A percentile compares a stretch with the other conserved stretches of the same genome.
These are phyloP conservation scores for Phyllotreta striolata DNA, from an alignment of 2,888 invertebrate species.

Conservation along the genomic window DNA sequence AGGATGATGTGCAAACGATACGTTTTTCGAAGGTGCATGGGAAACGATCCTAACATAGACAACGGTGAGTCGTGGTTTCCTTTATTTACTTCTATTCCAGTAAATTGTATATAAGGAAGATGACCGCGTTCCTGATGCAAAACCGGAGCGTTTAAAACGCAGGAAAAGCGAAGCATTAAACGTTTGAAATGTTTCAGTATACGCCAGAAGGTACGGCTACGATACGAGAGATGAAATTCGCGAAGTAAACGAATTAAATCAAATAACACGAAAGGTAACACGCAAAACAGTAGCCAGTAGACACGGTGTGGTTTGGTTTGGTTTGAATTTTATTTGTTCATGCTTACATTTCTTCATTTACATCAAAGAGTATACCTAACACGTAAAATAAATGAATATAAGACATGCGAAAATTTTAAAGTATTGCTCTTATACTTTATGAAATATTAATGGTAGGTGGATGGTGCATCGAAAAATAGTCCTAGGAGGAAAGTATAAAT, in stretches of 20 bases:
- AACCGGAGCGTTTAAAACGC: neutral
- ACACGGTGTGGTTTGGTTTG: conserved; percentile 2
- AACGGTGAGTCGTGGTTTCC: conserved; percentile 47
- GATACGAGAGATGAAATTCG: conserved; percentile 40
- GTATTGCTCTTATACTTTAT: no score
- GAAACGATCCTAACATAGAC: conserved; percentile 60
- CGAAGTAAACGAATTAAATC: conserved; percentile 38
- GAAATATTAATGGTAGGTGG: no score
- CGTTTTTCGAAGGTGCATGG: conserved; percentile 61
- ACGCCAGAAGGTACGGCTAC: conserved; percentile 48
- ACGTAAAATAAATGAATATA: no score
- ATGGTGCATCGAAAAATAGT: no score
- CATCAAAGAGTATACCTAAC: no score
- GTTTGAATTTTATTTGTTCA: no score
- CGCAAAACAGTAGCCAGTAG: neutral
- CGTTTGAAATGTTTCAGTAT: conserved; percentile 45
- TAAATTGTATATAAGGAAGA: neutral
- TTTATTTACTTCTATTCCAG: neutral
- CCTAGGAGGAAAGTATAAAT: no score
- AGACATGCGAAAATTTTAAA: no score
- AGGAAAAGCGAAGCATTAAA: neutral
- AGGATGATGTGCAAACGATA: conserved; percentile 61
- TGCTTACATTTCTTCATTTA: neutral
- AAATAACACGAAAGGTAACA: conserved; percentile 32
- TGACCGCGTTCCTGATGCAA: neutral